Percentiles rank a stretch among this genome's conserved stretches.
Conservation (phyloP, 2,888 invertebrate species). For the Gymnoscelis rufifasciata region DNA sequence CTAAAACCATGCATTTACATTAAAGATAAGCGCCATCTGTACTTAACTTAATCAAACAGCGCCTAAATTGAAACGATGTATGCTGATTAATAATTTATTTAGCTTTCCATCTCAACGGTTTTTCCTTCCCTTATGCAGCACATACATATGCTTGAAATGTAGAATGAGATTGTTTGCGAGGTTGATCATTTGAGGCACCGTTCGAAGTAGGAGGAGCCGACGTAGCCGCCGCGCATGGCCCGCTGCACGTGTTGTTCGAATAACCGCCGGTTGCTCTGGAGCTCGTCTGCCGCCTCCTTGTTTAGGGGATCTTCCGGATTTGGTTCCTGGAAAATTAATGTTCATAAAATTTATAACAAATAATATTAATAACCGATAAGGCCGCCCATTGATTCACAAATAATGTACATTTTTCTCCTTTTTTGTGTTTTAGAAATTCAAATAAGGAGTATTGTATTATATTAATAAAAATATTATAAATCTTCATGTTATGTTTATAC, state of each 20-base stretch:
- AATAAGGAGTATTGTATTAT: no score
- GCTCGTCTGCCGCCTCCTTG: constrained; percentile 98
- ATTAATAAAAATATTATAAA: no score
- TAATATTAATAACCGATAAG: no score
- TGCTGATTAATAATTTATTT: constrained; percentile 24
- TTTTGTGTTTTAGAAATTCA: no score
- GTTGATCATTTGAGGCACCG: constrained; percentile 93
- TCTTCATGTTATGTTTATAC: no score
- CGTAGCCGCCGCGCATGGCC: constrained; percentile 97
- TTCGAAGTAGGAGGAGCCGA: constrained; percentile 96
- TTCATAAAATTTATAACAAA: no score
- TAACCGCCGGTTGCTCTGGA: constrained; percentile 94
- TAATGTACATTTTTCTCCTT: no score
- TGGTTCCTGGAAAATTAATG: constrained; percentile 94
- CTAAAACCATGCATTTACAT: not conserved
- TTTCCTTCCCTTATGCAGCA: constrained; percentile 12
- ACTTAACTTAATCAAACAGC: no score
- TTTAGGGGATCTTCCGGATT: constrained; percentile 99
- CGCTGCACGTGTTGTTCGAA: constrained; percentile 98
- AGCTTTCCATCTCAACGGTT: constrained; percentile 16
- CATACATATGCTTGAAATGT: constrained; percentile 44
- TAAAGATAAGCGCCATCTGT: constrained; percentile 21
- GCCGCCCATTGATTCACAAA: no score
- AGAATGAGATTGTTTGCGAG: constrained; percentile 62
- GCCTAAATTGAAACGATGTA: constrained; percentile 18